Base-by-base conservation (phyloP, 1,140 invertebrate species). In the Drosophila lini region DNA sequence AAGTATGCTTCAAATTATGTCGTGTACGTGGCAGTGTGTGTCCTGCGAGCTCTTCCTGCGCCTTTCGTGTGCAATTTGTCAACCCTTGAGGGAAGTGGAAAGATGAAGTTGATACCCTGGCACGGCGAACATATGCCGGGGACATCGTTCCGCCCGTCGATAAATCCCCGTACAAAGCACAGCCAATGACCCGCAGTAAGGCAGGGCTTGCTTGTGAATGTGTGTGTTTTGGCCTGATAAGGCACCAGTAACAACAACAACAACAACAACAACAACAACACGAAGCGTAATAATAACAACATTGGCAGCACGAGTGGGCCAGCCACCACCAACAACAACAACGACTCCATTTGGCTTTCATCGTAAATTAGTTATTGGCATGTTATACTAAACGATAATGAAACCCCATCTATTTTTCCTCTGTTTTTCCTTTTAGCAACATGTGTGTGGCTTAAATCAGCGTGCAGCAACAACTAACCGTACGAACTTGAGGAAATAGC, bases 341-440 rank as follows among this genome's bases (percentile, higher is more conserved):
- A 36, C 64, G n/a, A 45, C 76, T 80, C 62, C 69, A 73, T 71
- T 67, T 52, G 73, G 67, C 75, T 80, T 88, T 88, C 81, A 78
- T 89, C 81, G 80, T 82, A 86, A 88, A 84, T 89, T 88, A 88
- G 83, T 88, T 86, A 86, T 86, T 88, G 84, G 84, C 83, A 80
- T 89, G 83, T 83, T 83, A 71, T 67, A 88, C 83, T 77, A 88
- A 88, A 88, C 82, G 82, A 79, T 86, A 86, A 82, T 86, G 62
- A 86, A 81, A 65, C 80, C 36, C 59, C 22, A 56, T 34, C 56
- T 55, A 41, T 52, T 22, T 34, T 19, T 19, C 3, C 38, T 44
- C 42, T 59, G 34, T 50, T 31, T 40, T 38, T 16, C 40, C 47
- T 76, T 62, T 61, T 19, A 81, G 76, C 67, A 88, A 80, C 59